phyloP scores from a whole-genome alignment of 2,797 vertebrate species.

The Petrocephalus sullivani region DNA sequence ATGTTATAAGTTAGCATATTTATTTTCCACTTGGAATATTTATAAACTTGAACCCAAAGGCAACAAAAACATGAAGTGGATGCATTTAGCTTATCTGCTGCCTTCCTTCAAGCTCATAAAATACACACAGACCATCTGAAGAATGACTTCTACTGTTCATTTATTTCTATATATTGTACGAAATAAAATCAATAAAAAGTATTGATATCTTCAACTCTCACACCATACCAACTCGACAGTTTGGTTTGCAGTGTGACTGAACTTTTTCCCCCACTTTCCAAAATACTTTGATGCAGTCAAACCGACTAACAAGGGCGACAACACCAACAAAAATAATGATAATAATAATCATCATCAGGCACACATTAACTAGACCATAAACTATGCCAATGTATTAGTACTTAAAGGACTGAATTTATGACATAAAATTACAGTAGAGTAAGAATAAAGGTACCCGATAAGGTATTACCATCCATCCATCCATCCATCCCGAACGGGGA shows the following conservation, averaged over 20 bases:
- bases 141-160: slow-evolving; percentile 18
- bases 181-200: slow-evolving; percentile 15
- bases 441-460: not conserved
- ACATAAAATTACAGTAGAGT: not conserved
- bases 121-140: slow-evolving; percentile 25
- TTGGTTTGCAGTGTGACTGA: not conserved
- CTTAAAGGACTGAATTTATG: not conserved
- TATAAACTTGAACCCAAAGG: slow-evolving; percentile 4
- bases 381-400: not conserved
- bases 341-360: not conserved
- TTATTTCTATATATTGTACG: not conserved
- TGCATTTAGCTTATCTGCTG: slow-evolving; percentile 16
- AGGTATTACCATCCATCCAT: not conserved
- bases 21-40: slow-evolving; percentile 11
- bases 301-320: not conserved
- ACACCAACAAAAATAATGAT: not conserved
- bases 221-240: not conserved
- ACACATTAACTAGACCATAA: not conserved
- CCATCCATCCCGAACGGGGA: not conserved
- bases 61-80: slow-evolving; percentile 14
- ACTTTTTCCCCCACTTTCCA: not conserved
- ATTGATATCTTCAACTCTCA: not conserved
- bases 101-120: slow-evolving; percentile 25
- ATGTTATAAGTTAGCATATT: slow-evolving; percentile 9
- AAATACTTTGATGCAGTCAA: not conserved